Evolutionary conservation across 1,140 invertebrate species (phyloP).

Genomic region (Achatina immaculata): DNA sequence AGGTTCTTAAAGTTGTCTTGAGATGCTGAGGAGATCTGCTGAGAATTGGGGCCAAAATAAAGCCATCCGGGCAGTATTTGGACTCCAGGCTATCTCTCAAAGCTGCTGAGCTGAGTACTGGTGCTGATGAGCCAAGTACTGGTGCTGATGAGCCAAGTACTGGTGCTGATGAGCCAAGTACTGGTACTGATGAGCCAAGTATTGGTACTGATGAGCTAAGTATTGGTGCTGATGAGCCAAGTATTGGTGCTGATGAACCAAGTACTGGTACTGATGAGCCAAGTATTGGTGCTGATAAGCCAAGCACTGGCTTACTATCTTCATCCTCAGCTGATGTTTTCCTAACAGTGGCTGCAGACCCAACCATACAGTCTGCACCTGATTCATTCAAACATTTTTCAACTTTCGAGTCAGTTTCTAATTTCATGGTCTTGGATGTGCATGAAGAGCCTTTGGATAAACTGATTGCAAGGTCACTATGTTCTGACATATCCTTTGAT

Average conservation of each 20-base stretch:
- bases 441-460: background rate
- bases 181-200: too few species aligned
- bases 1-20: background rate
- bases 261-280: too few species aligned
- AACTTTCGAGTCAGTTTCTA: background rate
- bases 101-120: background rate
- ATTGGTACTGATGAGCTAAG: too few species aligned
- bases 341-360: too few species aligned
- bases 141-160: too few species aligned
- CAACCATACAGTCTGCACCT: too few species aligned
- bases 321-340: background rate
- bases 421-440: background rate
- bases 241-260: too few species aligned
- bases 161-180: too few species aligned
- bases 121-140: too few species aligned
- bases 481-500: background rate
- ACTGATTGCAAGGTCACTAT: background rate
- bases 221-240: too few species aligned
- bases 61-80: slow-evolving; percentile 35
- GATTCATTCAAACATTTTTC: too few species aligned
- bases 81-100: slow-evolving; percentile 8
- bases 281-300: too few species aligned
- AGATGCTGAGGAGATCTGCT: slow-evolving; percentile 37
- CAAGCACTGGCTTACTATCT: background rate
- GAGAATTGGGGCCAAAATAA: slow-evolving; percentile 27